Evolutionary conservation across 2,113 vertebrate species (phyloP).

Genomic region (Pterocles gutturalis): DNA sequence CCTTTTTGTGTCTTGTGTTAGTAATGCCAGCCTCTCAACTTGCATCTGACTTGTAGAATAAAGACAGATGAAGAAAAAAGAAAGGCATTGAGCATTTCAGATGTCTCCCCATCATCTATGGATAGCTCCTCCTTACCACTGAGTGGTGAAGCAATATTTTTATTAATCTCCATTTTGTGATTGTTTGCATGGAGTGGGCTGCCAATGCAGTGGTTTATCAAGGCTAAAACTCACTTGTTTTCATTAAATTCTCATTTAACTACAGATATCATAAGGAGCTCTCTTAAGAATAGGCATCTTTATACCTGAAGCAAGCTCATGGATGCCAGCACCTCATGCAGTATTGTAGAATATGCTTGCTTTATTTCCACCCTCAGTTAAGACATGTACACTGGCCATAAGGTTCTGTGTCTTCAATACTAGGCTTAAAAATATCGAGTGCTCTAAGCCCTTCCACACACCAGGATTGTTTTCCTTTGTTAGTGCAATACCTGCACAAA

Average conservation of each 20-base stretch:
- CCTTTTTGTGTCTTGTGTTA: neutral
- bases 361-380: neutral
- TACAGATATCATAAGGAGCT: neutral
- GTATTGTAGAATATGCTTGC: neutral
- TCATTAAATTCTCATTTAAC: neutral
- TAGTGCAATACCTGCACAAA: neutral
- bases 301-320: neutral
- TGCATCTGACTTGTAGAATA: neutral
- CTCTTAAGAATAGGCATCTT: neutral
- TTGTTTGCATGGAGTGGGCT: neutral
- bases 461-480: neutral
- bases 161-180: neutral
- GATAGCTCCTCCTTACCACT: neutral
- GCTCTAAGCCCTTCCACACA: neutral
- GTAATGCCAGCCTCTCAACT: neutral
- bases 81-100: neutral
- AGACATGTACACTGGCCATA: neutral
- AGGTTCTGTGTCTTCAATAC: neutral
- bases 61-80: neutral
- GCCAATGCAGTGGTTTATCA: neutral
- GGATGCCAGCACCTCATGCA: neutral
- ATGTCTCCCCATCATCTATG: neutral
- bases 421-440: neutral
- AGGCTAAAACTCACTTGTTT: neutral
- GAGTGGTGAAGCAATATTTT: neutral